These are phyloP conservation scores for Lethocerus indicus DNA, from an alignment of 1,140 invertebrate genomes.

Conservation along the genomic window DNA sequence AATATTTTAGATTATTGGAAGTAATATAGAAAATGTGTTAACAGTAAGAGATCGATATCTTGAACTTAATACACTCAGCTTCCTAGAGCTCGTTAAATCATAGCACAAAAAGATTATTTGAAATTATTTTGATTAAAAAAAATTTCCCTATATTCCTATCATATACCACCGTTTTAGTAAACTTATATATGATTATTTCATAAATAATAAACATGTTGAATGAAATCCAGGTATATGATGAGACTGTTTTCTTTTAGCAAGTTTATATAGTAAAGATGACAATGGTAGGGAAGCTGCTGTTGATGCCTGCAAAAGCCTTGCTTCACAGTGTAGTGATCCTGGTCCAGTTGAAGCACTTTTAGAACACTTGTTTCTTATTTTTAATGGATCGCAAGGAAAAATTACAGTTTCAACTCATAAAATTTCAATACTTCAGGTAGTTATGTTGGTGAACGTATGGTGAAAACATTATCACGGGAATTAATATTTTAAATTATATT, in stretches of 20 bases:
- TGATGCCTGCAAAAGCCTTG: constrained; percentile 46
- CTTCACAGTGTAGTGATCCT: constrained; percentile 51
- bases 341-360: constrained; percentile 49
- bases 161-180: no score
- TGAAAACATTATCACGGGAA: no score
- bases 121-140: no score
- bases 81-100: background rate
- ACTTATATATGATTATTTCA: no score
- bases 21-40: background rate
- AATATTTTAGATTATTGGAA: background rate
- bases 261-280: constrained; percentile 70
- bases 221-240: no score
- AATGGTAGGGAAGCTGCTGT: constrained; percentile 49
- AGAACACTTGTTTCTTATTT: constrained; percentile 58
- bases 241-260: constrained; percentile 35
- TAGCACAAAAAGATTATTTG: background rate
- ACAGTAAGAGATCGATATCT: background rate
- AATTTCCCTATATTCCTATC: no score
- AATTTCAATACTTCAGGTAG: constrained; percentile 67
- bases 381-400: constrained; percentile 84
- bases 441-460: constrained; percentile 9
- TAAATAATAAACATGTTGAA: no score
- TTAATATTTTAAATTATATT: background rate
- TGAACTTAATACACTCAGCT: background rate
- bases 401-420: constrained; percentile 76